Base-by-base conservation (phyloP, 2,888 invertebrate species). In the Nezara viridula region DNA sequence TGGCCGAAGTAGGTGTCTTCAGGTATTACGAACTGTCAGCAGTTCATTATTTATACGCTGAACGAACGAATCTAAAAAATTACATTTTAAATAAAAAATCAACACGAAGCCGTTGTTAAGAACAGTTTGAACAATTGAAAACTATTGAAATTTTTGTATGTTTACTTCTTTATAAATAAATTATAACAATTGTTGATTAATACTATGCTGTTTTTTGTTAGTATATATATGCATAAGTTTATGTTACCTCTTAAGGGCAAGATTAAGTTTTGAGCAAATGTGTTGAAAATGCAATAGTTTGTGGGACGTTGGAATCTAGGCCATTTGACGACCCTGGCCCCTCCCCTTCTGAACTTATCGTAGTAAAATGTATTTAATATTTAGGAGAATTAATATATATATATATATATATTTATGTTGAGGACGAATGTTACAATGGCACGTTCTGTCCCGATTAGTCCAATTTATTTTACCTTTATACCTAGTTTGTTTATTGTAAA, bases 381-480 rank as follows among this genome's bases (percentile, higher is more conserved):
- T 73, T 81, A 81, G 81, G n/a, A 81, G n/a, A 81, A 44, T 81
- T 81, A 81, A 81, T 81, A 81, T 73, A 73, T 81, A 73, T 81
- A 81, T 81, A 44, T 44, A 44, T 73, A 73, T 81, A 73, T 81
- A 81, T 81, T 81, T 81, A 81, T 81, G 81, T 81, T 81, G 44
- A 47, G 81, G 81, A 44, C 81, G 44, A 44, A 47, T n/a, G 81
- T 77, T 77, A 44, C 40, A 40, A 77, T 77, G 24, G 77, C 44
- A n/a, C 77, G 24, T 81, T 47, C 81, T 44, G 44, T 47, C 81
- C 44, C n/a, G 14, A n/a, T 81, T 81, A 81, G 81, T 81, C 81
- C 81, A 81, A 81, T 81, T 81, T 81, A 81, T 81, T 81, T 81
- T 81, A 81, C 81, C 81, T 81, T 81, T 81, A 44, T 81, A 81